Conservation (phyloP, 2,797 vertebrate species). For the Iguana delicatissima region DNA sequence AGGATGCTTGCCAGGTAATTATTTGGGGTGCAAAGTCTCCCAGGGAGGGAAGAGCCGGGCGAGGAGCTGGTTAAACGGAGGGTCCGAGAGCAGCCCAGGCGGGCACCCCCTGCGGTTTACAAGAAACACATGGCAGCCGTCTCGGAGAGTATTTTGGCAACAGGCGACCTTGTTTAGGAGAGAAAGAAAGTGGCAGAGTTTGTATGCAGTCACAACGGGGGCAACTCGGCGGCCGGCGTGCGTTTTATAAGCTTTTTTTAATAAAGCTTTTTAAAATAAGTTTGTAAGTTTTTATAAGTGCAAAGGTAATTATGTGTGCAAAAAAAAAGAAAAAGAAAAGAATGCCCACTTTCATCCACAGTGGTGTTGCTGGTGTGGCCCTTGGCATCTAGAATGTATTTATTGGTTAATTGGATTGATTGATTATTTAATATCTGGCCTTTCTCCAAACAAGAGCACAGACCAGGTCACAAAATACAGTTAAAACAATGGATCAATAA, state of each 20-base stretch:
- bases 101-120: slow-evolving; percentile 42
- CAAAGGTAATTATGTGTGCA: too few relatives aligned
- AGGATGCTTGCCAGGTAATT: background rate
- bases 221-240: background rate
- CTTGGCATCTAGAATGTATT: too few relatives aligned
- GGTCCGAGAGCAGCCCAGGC: fast-evolving
- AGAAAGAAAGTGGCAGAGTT: background rate
- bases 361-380: too few relatives aligned
- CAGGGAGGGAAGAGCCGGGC: background rate
- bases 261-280: too few relatives aligned
- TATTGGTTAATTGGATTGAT: too few relatives aligned
- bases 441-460: too few relatives aligned
- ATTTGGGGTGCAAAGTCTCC: background rate
- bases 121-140: slow-evolving; percentile 56
- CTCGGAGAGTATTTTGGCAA: slow-evolving; percentile 52
- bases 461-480: too few relatives aligned
- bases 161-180: slow-evolving; percentile 55
- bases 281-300: too few relatives aligned
- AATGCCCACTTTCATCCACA: too few relatives aligned
- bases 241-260: background rate
- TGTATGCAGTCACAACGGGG: slow-evolving; percentile 45
- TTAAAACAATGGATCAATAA: too few relatives aligned
- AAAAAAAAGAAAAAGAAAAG: too few relatives aligned
- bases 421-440: too few relatives aligned
- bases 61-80: slow-evolving; percentile 7